Conservation (phyloP, 92 coral and sea anemone species). For the Micromussa lordhowensis region DNA sequence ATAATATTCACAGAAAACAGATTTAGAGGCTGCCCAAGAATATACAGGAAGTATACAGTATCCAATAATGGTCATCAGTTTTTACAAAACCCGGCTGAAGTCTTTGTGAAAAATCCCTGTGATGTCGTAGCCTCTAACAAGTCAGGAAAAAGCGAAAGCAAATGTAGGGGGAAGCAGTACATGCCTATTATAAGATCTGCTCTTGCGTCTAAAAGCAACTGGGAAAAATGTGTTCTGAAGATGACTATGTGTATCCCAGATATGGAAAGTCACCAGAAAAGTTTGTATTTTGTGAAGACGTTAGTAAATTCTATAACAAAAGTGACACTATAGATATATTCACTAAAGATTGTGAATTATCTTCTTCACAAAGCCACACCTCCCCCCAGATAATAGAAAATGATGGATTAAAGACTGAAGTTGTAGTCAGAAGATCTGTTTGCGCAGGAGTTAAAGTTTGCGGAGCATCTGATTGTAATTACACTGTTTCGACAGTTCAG, state of each 20-base stretch:
- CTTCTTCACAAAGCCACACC: slow-evolving; percentile 15
- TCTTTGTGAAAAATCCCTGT: not conserved
- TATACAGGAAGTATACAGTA: not conserved
- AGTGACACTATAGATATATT: not conserved
- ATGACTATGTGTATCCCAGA: not conserved
- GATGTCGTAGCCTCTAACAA: not conserved
- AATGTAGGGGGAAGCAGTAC: not conserved
- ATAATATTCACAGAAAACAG: not conserved
- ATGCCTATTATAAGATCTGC: not conserved
- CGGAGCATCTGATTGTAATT: not conserved
- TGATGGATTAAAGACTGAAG: slow-evolving; percentile 8
- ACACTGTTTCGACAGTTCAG: slow-evolving; percentile 25
- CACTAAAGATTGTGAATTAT: slow-evolving; percentile 14
- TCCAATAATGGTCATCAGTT: not conserved
- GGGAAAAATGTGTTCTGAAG: not conserved
- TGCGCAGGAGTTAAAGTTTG: slow-evolving; percentile 41
- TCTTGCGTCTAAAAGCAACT: not conserved
- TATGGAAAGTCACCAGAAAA: not conserved
- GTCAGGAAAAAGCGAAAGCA: not conserved
- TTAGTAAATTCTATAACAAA: not conserved
- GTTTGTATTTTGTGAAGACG: not conserved
- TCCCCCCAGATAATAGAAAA: slow-evolving; percentile 7
- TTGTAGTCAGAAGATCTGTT: not conserved
- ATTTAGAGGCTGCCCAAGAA: not conserved
- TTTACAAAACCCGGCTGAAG: not conserved